Percentiles rank a stretch among this genome's conserved stretches.
Evolutionary conservation across 2,888 invertebrate genomes (phyloP).

Genomic region (Eristalinus aeneus): DNA sequence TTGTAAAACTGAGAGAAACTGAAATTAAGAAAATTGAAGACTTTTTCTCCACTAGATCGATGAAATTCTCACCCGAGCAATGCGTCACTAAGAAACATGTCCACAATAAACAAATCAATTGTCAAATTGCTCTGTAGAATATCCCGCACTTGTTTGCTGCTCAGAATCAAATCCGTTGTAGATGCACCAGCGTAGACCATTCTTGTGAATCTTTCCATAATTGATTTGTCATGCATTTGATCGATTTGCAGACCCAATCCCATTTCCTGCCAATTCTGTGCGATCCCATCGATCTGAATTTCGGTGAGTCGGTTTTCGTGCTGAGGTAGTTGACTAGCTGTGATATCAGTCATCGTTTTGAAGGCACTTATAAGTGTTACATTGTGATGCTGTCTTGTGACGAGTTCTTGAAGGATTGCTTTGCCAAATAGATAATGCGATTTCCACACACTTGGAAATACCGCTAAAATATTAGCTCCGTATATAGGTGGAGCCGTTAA

Average conservation of each 20-base stretch:
- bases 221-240: conserved; percentile 77
- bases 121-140: conserved; percentile 75
- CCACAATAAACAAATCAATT: conserved; percentile 80
- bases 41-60: background rate
- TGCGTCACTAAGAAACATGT: conserved; percentile 82
- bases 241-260: conserved; percentile 78
- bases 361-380: conserved; percentile 79
- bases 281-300: conserved; percentile 76
- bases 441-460: conserved; percentile 79
- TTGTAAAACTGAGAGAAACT: conserved; percentile 79
- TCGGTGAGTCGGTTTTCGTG: conserved; percentile 74
- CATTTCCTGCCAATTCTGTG: conserved; percentile 79
- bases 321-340: conserved; percentile 62
- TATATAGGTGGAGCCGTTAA: conserved; percentile 24
- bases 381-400: conserved; percentile 75
- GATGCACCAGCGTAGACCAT: conserved; percentile 79
- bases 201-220: conserved; percentile 78
- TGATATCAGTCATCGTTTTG: conserved; percentile 57
- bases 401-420: conserved; percentile 76
- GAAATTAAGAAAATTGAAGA: conserved; percentile 30
- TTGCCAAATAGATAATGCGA: conserved; percentile 79
- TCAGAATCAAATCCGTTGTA: conserved; percentile 77
- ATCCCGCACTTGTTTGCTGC: conserved; percentile 75
- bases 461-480: conserved; percentile 78
- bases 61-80: conserved; percentile 76